Evolutionary conservation across 2,113 vertebrate genomes (phyloP), one percentile per base, ranked within the genome.

Genomic region (Apeltes quadracus): DNA sequence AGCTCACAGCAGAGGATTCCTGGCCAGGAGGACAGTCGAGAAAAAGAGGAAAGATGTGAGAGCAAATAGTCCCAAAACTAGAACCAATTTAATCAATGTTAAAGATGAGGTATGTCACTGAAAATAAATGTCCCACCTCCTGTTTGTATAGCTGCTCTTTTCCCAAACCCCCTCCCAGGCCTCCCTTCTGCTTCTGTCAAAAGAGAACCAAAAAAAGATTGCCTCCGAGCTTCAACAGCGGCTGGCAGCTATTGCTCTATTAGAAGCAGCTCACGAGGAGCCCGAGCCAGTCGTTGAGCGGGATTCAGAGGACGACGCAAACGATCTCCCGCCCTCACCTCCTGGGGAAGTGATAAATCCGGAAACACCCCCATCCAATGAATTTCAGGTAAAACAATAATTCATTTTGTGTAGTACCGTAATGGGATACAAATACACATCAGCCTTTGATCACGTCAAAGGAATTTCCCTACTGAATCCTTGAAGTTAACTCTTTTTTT

Each of bases 241-340:
- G 18, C 85, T 83, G 9, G 79, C 2, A 0, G 8, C 50, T 10
- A 14, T 77, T 36, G 72, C 67, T 6, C 59, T 67, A 41, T 89
- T 90, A 36, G 75, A 59, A 1, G 25, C 63, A 62, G 3, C 7
- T 2, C 16, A 65, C 0, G 59, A 89, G 22, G 82, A 92, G 39
- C 22, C 44, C 11, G 76, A 92, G 58, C 61, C 82, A 2, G 61
- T 91, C 73, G 88, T 62, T 0, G 94, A 95, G 44, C 86, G 90
- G 0, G 93, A 95, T 64, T 93, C 95, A 90, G 94, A 94, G 56
- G 94, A 95, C 55, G 81, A 86, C 59, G 79, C 92, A 25, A 94
- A 94, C 36, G 89, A 93, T 1, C 95, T 95, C 79, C 90, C 92
- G 67, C 90, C 94, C 9, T 72, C 63, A 18, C 57, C 51, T 34